A percentile compares a stretch with the other conserved stretches of the same genome.
Evolutionary conservation across 2,797 vertebrate genomes (phyloP).

Genomic region (Liparis tanakae): DNA sequence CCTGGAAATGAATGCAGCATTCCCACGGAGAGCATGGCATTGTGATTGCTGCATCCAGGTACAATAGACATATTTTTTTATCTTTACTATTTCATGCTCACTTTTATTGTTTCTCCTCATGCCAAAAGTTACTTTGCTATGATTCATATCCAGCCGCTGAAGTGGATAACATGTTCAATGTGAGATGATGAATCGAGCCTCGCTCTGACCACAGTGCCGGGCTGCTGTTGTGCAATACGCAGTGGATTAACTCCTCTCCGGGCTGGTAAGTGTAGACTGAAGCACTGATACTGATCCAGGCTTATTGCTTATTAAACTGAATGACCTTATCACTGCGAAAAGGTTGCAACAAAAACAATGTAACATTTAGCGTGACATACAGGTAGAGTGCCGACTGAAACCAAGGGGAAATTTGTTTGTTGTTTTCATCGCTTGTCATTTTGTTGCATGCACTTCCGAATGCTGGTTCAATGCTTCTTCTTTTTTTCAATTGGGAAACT

Average conservation of each 20-base stretch:
- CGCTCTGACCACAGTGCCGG: neutral
- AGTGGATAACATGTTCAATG: conserved; percentile 24
- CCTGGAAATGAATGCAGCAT: conserved; percentile 31
- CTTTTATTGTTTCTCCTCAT: neutral
- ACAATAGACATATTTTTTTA: neutral
- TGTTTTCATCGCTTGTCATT: conserved; percentile 6
- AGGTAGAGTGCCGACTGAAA: neutral
- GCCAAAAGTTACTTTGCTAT: neutral
- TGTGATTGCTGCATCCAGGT: neutral
- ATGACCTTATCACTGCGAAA: conserved; percentile 72
- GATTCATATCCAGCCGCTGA: conserved; percentile 7
- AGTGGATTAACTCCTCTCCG: conserved; percentile 70
- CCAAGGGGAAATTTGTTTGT: conserved; percentile 15
- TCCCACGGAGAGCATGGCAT: conserved; percentile 16
- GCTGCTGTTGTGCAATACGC: conserved; percentile 30
- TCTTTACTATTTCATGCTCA: conserved; percentile 3
- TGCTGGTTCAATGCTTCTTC: neutral
- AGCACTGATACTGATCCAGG: conserved; percentile 73
- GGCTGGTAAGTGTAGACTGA: conserved; percentile 47
- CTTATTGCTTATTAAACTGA: conserved; percentile 76
- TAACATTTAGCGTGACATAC: conserved; percentile 26
- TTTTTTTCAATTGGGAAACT: neutral
- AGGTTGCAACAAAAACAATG: conserved; percentile 51
- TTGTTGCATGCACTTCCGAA: neutral
- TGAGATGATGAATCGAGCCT: conserved; percentile 3